Evolutionary conservation across 2,113 vertebrate genomes (phyloP).

Genomic region (Epinephelus lanceolatus): DNA sequence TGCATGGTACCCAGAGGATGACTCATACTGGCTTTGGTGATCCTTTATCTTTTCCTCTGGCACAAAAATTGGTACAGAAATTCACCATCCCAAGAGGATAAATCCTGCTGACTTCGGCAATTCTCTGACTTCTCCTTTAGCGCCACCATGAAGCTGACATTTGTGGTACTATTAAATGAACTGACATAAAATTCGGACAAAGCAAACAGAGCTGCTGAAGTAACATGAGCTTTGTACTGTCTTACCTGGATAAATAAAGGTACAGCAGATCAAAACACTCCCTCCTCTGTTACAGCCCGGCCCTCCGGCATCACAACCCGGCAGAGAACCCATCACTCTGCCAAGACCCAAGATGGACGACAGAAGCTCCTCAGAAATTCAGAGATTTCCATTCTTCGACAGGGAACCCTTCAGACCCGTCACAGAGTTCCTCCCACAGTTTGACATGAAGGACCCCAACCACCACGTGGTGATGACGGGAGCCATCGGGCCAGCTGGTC

Average conservation of each 20-base stretch:
- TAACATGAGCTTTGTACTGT: not conserved
- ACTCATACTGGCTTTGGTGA: too few species aligned
- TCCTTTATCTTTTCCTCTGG: too few species aligned
- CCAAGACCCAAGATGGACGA: conserved; percentile 30
- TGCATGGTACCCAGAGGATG: not conserved
- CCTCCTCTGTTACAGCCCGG: conserved; percentile 56
- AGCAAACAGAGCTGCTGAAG: not conserved
- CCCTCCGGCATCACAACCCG: conserved; percentile 1
- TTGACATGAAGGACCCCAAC: conserved; percentile 41
- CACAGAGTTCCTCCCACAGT: conserved; percentile 52
- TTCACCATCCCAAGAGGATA: too few species aligned
- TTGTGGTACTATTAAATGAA: too few species aligned
- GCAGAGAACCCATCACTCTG: conserved; percentile 3
- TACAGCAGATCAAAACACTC: not conserved
- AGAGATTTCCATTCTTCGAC: conserved; percentile 62
- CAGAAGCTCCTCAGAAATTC: conserved; percentile 37
- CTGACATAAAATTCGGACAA: too few species aligned
- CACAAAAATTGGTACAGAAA: too few species aligned
- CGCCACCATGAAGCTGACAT: too few species aligned
- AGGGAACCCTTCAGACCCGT: conserved; percentile 62
- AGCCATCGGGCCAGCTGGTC: conserved; percentile 26
- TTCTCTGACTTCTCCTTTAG: too few species aligned
- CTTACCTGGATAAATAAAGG: not conserved
- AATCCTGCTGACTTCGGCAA: too few species aligned
- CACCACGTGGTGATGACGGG: not conserved